Conservation (phyloP, 2,113 vertebrate species). For the Setophaga kirtlandii region DNA sequence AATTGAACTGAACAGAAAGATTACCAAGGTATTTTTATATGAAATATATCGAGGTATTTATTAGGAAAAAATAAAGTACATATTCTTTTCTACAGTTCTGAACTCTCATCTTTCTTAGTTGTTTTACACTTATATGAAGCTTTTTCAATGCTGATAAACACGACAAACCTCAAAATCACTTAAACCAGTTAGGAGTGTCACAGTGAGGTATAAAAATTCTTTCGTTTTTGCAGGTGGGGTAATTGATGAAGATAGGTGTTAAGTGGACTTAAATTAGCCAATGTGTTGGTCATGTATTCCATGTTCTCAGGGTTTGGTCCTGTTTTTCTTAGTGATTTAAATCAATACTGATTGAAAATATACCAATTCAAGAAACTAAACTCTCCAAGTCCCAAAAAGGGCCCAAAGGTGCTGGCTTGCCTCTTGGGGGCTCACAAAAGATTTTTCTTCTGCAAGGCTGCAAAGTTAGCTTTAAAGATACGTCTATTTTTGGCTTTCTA, state of each 20-base stretch:
- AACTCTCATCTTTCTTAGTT: background rate
- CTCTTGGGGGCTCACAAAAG: background rate
- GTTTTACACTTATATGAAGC: background rate
- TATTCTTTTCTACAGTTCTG: background rate
- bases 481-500: background rate
- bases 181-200: background rate
- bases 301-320: background rate
- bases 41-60: background rate
- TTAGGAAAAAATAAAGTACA: background rate
- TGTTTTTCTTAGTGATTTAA: background rate
- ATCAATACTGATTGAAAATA: background rate
- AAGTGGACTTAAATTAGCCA: background rate
- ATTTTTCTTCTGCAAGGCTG: background rate
- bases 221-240: background rate
- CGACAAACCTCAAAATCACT: background rate
- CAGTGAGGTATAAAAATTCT: background rate
- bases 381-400: background rate
- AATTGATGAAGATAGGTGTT: background rate
- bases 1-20: background rate
- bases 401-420: background rate
- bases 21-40: background rate
- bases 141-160: background rate
- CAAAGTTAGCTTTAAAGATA: background rate
- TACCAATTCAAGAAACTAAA: background rate
- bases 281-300: background rate